These are phyloP conservation scores for Natator depressus DNA, from an alignment of 2,113 vertebrate species.

Conservation along the genomic window DNA sequence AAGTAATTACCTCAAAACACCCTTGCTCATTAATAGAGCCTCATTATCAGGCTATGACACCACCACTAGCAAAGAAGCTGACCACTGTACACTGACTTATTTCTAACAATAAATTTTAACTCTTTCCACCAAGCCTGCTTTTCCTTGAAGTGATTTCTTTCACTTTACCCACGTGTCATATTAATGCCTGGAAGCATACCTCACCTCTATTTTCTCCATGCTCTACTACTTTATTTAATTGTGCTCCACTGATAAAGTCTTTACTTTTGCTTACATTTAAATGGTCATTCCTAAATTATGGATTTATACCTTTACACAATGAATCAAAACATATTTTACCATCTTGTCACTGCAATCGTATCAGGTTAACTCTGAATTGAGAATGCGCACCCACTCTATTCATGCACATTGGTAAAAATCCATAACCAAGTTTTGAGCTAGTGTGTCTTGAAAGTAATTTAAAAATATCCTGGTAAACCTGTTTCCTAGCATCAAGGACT, in stretches of 20 bases:
- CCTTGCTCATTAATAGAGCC: background rate
- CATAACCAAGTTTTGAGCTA: background rate
- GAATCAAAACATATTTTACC: background rate
- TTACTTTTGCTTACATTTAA: background rate
- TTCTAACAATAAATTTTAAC: conserved; percentile 16
- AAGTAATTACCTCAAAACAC: background rate
- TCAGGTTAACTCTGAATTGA: background rate
- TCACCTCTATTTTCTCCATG: conserved; percentile 7
- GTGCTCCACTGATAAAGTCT: background rate
- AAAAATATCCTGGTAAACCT: background rate
- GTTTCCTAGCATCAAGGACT: background rate
- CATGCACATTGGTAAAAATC: background rate
- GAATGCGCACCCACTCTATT: background rate
- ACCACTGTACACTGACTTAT: background rate
- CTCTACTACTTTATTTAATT: background rate
- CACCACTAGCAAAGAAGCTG: background rate
- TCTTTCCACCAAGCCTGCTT: conserved; percentile 35
- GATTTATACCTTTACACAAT: background rate
- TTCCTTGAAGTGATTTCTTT: conserved; percentile 54
- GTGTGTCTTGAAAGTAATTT: background rate
- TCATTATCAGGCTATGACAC: background rate
- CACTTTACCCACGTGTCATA: conserved; percentile 42
- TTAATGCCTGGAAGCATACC: conserved; percentile 2
- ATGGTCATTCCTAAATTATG: background rate
- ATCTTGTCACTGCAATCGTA: background rate